phyloP scores from a whole-genome alignment of 1,140 invertebrate genomes.

The Bombus fervidus region DNA sequence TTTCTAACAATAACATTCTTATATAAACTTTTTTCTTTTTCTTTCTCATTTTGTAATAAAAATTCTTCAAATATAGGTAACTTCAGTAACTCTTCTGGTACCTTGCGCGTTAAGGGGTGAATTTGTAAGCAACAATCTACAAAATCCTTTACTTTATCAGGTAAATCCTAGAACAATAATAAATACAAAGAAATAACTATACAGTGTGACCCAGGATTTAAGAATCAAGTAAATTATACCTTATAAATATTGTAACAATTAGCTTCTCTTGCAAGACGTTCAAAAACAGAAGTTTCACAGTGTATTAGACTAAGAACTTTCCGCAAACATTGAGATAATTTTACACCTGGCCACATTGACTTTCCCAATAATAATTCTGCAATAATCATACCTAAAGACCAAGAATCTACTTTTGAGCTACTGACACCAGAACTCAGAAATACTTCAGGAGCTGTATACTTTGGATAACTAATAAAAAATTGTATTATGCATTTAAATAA shows the following conservation, averaged over 20 bases:
- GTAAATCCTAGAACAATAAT: constrained; percentile 81
- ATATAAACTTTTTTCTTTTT: constrained; percentile 73
- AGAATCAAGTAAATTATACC: constrained; percentile 75
- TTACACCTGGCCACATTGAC: constrained; percentile 87
- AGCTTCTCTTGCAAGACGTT: constrained; percentile 90
- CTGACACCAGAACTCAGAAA: constrained; percentile 84
- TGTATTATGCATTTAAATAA: constrained; percentile 12
- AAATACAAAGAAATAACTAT: constrained; percentile 62
- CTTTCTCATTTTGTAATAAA: constrained; percentile 69
- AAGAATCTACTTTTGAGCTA: constrained; percentile 92
- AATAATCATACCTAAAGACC: constrained; percentile 95
- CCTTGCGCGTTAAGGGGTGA: constrained; percentile 85
- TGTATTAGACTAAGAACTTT: constrained; percentile 89
- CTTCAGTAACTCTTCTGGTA: constrained; percentile 84
- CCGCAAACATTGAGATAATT: constrained; percentile 87
- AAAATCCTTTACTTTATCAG: constrained; percentile 84
- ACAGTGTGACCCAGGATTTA: constrained; percentile 1
- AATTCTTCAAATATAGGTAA: constrained; percentile 81
- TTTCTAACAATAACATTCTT: constrained; percentile 84
- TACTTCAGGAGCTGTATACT: constrained; percentile 94
- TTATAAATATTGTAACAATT: constrained; percentile 86
- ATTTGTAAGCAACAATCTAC: constrained; percentile 88
- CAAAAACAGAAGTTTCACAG: constrained; percentile 85
- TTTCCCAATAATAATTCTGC: constrained; percentile 88
- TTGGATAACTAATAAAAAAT: constrained; percentile 84